Evolutionary conservation across 2,113 vertebrate genomes (phyloP).

Genomic region (Anoplopoma fimbria): DNA sequence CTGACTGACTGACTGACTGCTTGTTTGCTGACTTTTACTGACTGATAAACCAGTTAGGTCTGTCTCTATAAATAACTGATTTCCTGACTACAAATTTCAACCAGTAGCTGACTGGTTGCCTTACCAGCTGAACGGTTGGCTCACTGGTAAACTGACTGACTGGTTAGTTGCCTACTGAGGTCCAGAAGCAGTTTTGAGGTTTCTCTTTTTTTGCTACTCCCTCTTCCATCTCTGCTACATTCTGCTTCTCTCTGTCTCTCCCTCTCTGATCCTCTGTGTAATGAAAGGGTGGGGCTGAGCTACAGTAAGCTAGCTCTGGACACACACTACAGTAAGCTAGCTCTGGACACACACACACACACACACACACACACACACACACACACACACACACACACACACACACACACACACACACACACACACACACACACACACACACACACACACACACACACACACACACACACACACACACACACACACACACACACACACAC

Average conservation of each 20-base stretch:
- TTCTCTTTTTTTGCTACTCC: neutral
- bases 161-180: constrained; percentile 4
- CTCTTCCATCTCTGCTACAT: constrained; percentile 17
- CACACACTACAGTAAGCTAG: too few relatives aligned
- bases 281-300: constrained; percentile 54
- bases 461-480: constrained; percentile 4
- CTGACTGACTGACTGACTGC: neutral
- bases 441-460: constrained; percentile 6
- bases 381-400: constrained; percentile 28
- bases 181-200: neutral
- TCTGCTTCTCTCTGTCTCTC: constrained; percentile 8
- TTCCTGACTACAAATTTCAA: neutral
- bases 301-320: constrained; percentile 1
- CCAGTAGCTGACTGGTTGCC: neutral
- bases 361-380: constrained; percentile 4
- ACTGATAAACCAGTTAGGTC: neutral
- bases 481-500: constrained; percentile 31
- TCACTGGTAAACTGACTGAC: neutral
- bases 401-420: constrained; percentile 5
- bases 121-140: neutral
- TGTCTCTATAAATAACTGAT: neutral
- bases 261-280: constrained; percentile 27
- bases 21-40: neutral
- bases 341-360: constrained; percentile 1
- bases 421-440: constrained; percentile 1